Evolutionary conservation across 2,888 invertebrate species (phyloP).

Genomic region (Himalopsyche japonica): DNA sequence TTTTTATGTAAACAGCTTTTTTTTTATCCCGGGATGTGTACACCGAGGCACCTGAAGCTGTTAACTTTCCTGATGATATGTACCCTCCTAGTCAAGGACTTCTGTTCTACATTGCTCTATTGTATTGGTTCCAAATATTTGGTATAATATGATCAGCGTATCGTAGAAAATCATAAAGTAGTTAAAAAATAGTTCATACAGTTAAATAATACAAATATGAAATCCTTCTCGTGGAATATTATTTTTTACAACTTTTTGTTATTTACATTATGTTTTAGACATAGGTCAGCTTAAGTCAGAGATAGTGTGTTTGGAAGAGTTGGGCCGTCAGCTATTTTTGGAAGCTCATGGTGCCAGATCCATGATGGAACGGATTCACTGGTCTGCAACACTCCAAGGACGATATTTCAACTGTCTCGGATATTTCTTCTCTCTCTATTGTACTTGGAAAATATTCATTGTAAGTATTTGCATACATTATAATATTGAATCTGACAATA

Average conservation of each 20-base stretch:
- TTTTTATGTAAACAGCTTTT: too few relatives aligned
- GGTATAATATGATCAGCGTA: too few relatives aligned
- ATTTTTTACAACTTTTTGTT: not conserved
- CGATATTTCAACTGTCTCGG: conserved; percentile 98
- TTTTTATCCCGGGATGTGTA: too few relatives aligned
- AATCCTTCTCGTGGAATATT: not conserved
- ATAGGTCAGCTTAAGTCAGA: conserved; percentile 82
- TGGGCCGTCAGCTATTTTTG: conserved; percentile 92
- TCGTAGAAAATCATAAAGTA: too few relatives aligned
- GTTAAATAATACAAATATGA: too few relatives aligned
- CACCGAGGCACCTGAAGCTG: too few relatives aligned
- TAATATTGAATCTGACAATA: too few relatives aligned
- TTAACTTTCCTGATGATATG: too few relatives aligned
- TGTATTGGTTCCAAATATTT: too few relatives aligned
- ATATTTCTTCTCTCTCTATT: conserved; percentile 97
- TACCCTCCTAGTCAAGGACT: too few relatives aligned
- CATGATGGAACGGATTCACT: conserved; percentile 88
- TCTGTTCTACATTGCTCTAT: too few relatives aligned
- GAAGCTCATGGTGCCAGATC: conserved; percentile 92
- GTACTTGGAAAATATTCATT: conserved; percentile 99
- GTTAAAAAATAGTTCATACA: too few relatives aligned
- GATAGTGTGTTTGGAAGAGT: conserved; percentile 85
- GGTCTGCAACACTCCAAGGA: conserved; percentile 96
- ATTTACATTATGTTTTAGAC: conserved; percentile 56
- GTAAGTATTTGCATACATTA: conserved; percentile 64